Percentiles rank a stretch among this genome's conserved stretches.
phyloP scores from a whole-genome alignment of 2,888 invertebrate species.

The Zootermopsis nevadensis region DNA sequence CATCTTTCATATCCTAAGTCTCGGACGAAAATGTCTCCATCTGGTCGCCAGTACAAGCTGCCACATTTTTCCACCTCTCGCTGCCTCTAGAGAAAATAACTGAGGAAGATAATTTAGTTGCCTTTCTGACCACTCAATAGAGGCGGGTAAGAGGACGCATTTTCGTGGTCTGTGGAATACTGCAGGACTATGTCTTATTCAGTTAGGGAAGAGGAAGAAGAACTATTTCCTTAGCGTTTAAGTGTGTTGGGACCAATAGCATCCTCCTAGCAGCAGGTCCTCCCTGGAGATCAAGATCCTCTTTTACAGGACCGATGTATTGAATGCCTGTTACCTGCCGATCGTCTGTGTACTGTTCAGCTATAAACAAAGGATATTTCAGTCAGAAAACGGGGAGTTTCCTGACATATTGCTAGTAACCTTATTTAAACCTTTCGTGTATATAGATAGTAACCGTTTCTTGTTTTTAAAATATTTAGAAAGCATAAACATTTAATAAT shows the following conservation, averaged over 20 bases:
- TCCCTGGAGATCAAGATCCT: neutral
- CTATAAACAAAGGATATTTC: neutral
- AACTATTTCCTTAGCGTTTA: neutral
- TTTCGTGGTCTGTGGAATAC: neutral
- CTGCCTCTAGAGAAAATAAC: slow-evolving; percentile 8
- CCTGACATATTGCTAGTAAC: neutral
- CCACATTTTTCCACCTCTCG: neutral
- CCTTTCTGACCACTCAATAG: neutral
- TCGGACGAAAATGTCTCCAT: neutral
- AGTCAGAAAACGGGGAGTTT: no score
- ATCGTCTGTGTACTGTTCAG: neutral
- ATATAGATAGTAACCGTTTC: no score
- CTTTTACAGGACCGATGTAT: neutral
- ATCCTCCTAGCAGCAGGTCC: neutral
- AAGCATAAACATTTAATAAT: no score
- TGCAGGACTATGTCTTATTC: slow-evolving; percentile 17
- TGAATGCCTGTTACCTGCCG: neutral
- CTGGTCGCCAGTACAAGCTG: neutral
- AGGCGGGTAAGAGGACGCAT: neutral
- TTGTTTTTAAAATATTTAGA: no score
- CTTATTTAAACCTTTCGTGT: neutral
- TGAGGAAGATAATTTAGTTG: neutral
- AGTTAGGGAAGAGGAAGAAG: neutral
- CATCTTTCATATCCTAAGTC: no score
- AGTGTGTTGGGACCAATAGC: slow-evolving; percentile 8